Base-by-base conservation (phyloP, 2,888 invertebrate genomes). In the Mimachlamys varia region DNA sequence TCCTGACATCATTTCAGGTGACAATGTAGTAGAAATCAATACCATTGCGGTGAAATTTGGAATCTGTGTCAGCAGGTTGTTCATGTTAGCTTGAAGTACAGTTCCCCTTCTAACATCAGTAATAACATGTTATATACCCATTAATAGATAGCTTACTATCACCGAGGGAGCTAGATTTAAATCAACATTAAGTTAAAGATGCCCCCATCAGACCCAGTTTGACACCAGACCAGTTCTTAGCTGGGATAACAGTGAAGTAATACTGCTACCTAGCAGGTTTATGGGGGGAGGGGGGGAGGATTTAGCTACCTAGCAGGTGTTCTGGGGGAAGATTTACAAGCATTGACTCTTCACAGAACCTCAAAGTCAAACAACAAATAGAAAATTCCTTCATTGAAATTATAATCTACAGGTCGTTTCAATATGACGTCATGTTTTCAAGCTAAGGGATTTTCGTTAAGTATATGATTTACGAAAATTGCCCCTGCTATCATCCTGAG, bases 271-370 rank as follows among this genome's bases (percentile, higher is more conserved):
- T 58, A 76, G 76, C 76, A 76, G 76, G 76, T 76, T 76, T 33
- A 33, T 0, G n/a, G 44, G 22, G 27, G 27, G 76, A 12, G 76
- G n/a, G n/a, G n/a, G n/a, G n/a, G n/a, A n/a, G n/a, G n/a, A n/a
- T n/a, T n/a, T n/a, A n/a, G 19, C 58, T 7, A n/a, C 58, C 58
- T 58, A 76, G 76, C 76, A 76, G 76, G 76, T 76, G 76, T 76
- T 33, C 33, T 0, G n/a, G 44, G 22, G 27, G 27, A 33, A 12
- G 76, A 76, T 76, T 76, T 33, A 13, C 15, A 27, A 33, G 10
- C 12, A 27, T 12, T 27, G 5, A 3, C 76, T 33, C 76, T 33
- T 33, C 76, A 76, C 12, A 7, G 13, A 76, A 76, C 76, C 27
- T 76, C 76, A 76, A 33, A 76, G 33, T 33, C 33, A 58, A 27